These are phyloP conservation scores for Heliconius congener DNA, from an alignment of 1,140 invertebrate genomes.

Conservation along the genomic window DNA sequence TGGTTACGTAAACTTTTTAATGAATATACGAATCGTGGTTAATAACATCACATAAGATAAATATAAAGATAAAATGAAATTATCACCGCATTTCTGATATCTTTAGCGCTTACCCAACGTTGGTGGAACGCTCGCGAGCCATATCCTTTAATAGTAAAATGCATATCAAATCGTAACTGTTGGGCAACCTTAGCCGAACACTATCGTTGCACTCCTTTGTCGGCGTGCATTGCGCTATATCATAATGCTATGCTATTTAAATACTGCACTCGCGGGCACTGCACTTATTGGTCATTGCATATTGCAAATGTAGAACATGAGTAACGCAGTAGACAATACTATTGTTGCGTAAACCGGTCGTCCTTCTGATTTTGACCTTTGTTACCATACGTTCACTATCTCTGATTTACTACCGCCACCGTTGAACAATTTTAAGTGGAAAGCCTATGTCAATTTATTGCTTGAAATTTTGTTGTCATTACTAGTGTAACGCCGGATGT, in stretches of 20 bases:
- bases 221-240: constrained; percentile 10
- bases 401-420: background rate
- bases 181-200: background rate
- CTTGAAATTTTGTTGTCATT: too few relatives aligned
- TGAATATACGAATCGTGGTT: background rate
- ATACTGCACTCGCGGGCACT: constrained; percentile 14
- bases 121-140: background rate
- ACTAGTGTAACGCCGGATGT: too few relatives aligned
- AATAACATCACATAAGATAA: background rate
- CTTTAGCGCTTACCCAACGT: background rate
- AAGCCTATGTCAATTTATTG: background rate
- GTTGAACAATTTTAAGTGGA: background rate
- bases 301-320: constrained; percentile 55
- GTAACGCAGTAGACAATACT: constrained; percentile 50
- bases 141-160: background rate
- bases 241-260: constrained; percentile 14
- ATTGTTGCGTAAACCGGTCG: constrained; percentile 46
- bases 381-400: background rate
- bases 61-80: background rate
- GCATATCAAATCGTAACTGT: background rate
- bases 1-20: background rate
- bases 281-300: constrained; percentile 43
- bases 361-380: constrained; percentile 22
- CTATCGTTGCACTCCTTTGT: constrained; percentile 11
- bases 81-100: background rate